phyloP scores from a whole-genome alignment of 2,888 invertebrate genomes.

The Auanema sp. region DNA sequence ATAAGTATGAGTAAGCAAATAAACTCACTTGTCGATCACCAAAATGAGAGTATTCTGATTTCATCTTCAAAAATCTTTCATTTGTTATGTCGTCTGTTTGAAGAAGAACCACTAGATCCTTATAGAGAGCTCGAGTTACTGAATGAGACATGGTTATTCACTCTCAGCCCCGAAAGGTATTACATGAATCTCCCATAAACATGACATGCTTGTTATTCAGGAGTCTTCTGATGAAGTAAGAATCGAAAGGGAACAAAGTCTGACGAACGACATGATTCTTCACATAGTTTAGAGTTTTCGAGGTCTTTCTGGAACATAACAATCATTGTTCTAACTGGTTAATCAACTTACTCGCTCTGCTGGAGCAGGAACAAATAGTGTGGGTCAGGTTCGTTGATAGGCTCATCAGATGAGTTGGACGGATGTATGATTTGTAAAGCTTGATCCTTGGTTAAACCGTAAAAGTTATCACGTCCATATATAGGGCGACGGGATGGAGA shows the following conservation, averaged over 20 bases:
- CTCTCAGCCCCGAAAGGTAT: background rate
- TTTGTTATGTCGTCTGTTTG: constrained; percentile 19
- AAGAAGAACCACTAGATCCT: constrained; percentile 31
- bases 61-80: constrained; percentile 3
- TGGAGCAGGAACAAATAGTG: too few relatives aligned
- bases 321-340: too few relatives aligned
- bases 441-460: too few relatives aligned
- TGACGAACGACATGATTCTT: background rate
- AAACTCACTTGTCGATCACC: constrained; percentile 35
- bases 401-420: too few relatives aligned
- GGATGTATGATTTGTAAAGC: too few relatives aligned
- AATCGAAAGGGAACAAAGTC: constrained; percentile 9
- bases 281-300: too few relatives aligned
- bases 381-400: too few relatives aligned
- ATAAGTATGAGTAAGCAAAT: background rate
- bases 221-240: constrained; percentile 7
- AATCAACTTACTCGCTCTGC: too few relatives aligned
- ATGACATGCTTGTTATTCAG: constrained; percentile 31
- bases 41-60: constrained; percentile 20
- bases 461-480: too few relatives aligned
- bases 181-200: constrained; percentile 44
- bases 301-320: too few relatives aligned
- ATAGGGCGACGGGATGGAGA: too few relatives aligned
- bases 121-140: constrained; percentile 47
- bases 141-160: constrained; percentile 9